These are phyloP conservation scores for Amiota communis DNA, from an alignment of 2,888 invertebrate species.

Conservation along the genomic window DNA sequence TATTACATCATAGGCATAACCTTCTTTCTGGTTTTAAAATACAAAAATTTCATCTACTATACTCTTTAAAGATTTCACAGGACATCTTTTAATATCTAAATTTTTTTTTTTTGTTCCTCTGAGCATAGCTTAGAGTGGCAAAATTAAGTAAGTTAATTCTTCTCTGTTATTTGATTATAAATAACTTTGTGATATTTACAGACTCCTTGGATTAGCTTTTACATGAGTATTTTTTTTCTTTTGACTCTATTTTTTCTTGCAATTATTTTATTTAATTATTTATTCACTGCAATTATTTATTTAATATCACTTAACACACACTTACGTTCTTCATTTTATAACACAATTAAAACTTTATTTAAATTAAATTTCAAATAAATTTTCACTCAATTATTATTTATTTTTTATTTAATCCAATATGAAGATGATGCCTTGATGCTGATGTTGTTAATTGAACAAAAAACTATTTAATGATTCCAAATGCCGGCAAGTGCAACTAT, in stretches of 20 bases:
- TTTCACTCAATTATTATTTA: not conserved
- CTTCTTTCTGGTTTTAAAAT: too few species aligned
- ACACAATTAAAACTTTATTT: conserved; percentile 13
- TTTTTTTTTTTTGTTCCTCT: too few species aligned
- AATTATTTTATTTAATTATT: too few species aligned
- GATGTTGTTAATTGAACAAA: conserved; percentile 70
- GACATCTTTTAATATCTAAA: too few species aligned
- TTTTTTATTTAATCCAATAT: not conserved
- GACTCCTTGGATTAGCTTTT: not conserved
- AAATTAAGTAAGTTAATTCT: too few species aligned
- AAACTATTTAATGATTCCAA: conserved; percentile 72
- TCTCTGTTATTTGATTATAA: too few species aligned
- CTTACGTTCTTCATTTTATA: conserved; percentile 67
- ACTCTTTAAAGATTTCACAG: too few species aligned
- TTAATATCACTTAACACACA: conserved; percentile 32
- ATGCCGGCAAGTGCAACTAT: conserved; percentile 72
- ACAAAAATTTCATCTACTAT: too few species aligned
- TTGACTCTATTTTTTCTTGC: too few species aligned
- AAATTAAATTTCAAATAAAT: conserved; percentile 28
- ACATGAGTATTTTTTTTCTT: not conserved
- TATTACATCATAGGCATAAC: too few species aligned
- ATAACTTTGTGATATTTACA: not conserved
- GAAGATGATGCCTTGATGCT: conserved; percentile 33
- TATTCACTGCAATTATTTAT: too few species aligned
- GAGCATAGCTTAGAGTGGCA: too few species aligned